These are phyloP conservation scores for Cheilosia grossa DNA, from an alignment of 2,888 invertebrate genomes.

Conservation along the genomic window DNA sequence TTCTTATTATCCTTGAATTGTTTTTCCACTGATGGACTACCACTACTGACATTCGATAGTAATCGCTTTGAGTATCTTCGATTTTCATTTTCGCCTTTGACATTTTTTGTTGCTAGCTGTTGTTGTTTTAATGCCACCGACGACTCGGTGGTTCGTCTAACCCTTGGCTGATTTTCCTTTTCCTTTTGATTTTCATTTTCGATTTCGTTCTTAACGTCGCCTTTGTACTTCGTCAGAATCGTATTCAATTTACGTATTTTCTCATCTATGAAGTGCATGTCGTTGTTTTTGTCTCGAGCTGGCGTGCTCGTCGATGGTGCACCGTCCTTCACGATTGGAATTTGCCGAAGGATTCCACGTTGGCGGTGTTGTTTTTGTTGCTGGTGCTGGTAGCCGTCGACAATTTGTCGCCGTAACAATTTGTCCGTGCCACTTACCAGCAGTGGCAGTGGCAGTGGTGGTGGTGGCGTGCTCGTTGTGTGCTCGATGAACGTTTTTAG, in stretches of 20 bases:
- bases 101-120: conserved; percentile 14
- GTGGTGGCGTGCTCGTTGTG: conserved; percentile 66
- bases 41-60: conserved; percentile 7
- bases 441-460: background rate
- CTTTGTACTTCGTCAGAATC: conserved; percentile 17
- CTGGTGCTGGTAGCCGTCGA: conserved; percentile 9
- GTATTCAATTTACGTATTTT: conserved; percentile 29
- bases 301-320: conserved; percentile 3
- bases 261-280: conserved; percentile 42
- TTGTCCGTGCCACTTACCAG: conserved; percentile 40
- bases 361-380: conserved; percentile 1
- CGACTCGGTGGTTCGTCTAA: background rate
- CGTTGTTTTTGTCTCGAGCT: conserved; percentile 4
- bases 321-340: conserved; percentile 53
- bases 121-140: background rate
- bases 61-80: conserved; percentile 56
- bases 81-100: background rate
- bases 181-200: conserved; percentile 10
- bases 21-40: background rate
- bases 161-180: background rate
- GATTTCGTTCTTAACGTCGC: conserved; percentile 11
- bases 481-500: conserved; percentile 66
- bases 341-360: conserved; percentile 39
- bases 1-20: conserved; percentile 20
- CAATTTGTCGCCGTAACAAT: conserved; percentile 44